Evolutionary conservation across 2,113 vertebrate species (phyloP), one percentile per base, ranked within the genome.

Genomic region (Setophaga kirtlandii): DNA sequence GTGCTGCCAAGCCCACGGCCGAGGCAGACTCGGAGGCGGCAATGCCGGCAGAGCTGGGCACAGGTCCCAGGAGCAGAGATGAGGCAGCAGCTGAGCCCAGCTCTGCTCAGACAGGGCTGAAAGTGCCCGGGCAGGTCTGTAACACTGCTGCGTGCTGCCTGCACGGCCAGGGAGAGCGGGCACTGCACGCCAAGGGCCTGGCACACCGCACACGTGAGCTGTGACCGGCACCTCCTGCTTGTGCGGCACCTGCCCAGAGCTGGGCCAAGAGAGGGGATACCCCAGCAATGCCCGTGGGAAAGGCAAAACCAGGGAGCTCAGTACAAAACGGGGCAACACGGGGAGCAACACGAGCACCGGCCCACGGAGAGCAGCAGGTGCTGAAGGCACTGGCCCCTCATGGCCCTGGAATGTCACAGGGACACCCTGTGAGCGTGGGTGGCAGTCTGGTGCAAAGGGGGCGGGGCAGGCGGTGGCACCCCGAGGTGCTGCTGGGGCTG

Each of bases 391-490:
- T 35, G 70, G 60, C 33, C 35, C 75, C 82, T 74, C 56, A 0
- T 0, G 20, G 83, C 80, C 83, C 28, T 1, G 1, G 59, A 28
- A 71, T 10, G 49, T 8, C 3, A 0, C 71, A 11, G 83, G 75
- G 67, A 56, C 71, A 35, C 27, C 24, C 46, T 7, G 0, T 0
- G 2, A 41, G 86, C 5, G 1, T 1, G 49, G 53, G 68, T 12
- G 79, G 70, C 90, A 67, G 93, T 89, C 90, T 70, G 4, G 6
- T 12, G 78, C 15, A 3, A 35, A 37, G 76, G 75, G 65, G 27
- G 39, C 3, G 7, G 90, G 84, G 53, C 67, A 77, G 78, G 53
- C 3, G 3, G 76, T 14, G 82, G 84, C 76, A 69, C 49, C 53
- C 3, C 0, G 1, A 74, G 73, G 69, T 41, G 55, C 84, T 6